Base-by-base conservation (phyloP, 2,888 invertebrate species). In the Idaea straminata region DNA sequence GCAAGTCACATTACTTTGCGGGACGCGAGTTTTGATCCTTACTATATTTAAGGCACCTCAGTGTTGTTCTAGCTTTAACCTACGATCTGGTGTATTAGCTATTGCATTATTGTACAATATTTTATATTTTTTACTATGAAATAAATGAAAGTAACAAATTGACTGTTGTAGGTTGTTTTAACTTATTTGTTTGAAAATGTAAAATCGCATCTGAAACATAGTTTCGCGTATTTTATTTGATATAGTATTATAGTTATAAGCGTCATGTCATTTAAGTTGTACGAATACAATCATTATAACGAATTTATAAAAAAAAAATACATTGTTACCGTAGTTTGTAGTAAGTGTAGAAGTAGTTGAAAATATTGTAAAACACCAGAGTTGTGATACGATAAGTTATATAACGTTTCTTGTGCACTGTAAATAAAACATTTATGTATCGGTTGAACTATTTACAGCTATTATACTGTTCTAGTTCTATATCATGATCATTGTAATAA, bases 271-370 rank as follows among this genome's bases (percentile, higher is more conserved):
- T 83, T 83, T 13, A 47, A 47, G 84, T 86, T 87, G 83, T 84
- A 70, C 80, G 80, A 79, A 79, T 84, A 79, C 85, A 87, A 81
- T 80, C 69, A 80, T 85, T 87, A 84, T 85, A 82, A 89, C 89
- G 90, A 90, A 91, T 91, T 91, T 90, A 91, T 88, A 83, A 47
- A 47, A 47, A 36, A 36, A 47, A 47, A 84, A 83, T 83, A n/a
- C 80, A 87, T 85, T 89, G 89, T 88, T 89, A 88, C 85, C 83
- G 84, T 91, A 91, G 89, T 88, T 74, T 82, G 82, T 90, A 90
- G 87, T 59, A 16, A 47, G 13, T 13, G 47, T 47, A 47, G 47
- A 47, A 25, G 5, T 59, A 59, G 59, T 59, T 59, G 13, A 34
- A 72, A 25, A 25, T 25, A 77, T 74, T 77, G 71, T 73, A 76